These are phyloP conservation scores for Rutpela maculata DNA, from an alignment of 2,888 invertebrate species.

Conservation along the genomic window DNA sequence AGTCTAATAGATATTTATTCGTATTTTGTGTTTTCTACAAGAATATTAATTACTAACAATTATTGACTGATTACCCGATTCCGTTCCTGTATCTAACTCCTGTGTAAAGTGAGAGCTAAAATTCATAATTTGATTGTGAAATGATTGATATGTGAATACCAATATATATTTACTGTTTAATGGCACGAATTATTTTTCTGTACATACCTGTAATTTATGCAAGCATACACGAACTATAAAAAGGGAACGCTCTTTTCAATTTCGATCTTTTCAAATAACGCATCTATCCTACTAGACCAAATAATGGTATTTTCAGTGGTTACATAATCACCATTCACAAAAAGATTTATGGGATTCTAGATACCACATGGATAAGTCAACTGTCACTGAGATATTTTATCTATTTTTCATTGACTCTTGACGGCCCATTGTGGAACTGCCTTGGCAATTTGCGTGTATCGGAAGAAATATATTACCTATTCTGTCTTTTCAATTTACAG, in stretches of 20 bases:
- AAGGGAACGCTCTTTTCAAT: too few relatives aligned
- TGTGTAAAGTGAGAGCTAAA: too few relatives aligned
- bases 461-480: background rate
- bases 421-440: background rate
- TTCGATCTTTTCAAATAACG: background rate
- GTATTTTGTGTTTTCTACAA: too few relatives aligned
- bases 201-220: background rate
- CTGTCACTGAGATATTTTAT: background rate
- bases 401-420: background rate
- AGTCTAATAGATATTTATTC: too few relatives aligned
- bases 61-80: too few relatives aligned
- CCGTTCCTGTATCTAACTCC: too few relatives aligned
- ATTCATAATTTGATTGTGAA: too few relatives aligned
- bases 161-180: background rate
- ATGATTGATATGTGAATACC: background rate
- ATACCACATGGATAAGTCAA: background rate
- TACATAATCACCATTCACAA: conserved; percentile 5
- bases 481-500: background rate
- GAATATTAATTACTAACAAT: too few relatives aligned
- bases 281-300: background rate
- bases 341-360: conserved; percentile 3
- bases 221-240: background rate
- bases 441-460: background rate
- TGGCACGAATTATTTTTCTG: background rate
- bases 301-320: conserved; percentile 9